Evolutionary conservation across 1,140 invertebrate species (phyloP).

Genomic region (Piezodorus guildinii): DNA sequence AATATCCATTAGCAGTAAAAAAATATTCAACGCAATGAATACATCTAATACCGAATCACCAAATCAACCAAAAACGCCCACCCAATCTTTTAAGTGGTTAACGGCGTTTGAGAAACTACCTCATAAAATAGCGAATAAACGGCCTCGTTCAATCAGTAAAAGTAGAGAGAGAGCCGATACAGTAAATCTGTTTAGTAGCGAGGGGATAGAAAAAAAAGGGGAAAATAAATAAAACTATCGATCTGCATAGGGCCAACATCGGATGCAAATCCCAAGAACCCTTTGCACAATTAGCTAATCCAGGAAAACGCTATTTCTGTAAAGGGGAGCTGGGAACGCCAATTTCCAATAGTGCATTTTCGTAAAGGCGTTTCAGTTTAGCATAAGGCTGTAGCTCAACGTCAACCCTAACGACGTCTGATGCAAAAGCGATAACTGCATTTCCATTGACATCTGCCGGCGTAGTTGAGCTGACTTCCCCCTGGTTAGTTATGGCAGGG

Average conservation of each 20-base stretch:
- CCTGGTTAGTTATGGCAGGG: no score
- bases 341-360: no score
- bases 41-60: not conserved
- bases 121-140: not conserved
- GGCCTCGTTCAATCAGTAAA: not conserved
- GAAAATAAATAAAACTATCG: not conserved
- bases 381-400: no score
- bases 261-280: not conserved
- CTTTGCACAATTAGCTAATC: slow-evolving; percentile 1
- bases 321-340: not conserved
- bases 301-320: not conserved
- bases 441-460: no score
- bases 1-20: no score
- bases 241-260: not conserved
- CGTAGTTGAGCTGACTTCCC: no score
- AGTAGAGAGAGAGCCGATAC: not conserved
- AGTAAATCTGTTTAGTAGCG: not conserved
- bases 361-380: no score
- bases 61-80: not conserved
- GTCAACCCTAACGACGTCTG: no score
- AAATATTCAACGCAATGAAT: no score
- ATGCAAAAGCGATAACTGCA: no score
- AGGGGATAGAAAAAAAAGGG: not conserved
- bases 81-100: slow-evolving; percentile 5
- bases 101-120: not conserved